These are phyloP conservation scores for Danaus chrysippus DNA, from an alignment of 2,888 invertebrate genomes.

Conservation along the genomic window DNA sequence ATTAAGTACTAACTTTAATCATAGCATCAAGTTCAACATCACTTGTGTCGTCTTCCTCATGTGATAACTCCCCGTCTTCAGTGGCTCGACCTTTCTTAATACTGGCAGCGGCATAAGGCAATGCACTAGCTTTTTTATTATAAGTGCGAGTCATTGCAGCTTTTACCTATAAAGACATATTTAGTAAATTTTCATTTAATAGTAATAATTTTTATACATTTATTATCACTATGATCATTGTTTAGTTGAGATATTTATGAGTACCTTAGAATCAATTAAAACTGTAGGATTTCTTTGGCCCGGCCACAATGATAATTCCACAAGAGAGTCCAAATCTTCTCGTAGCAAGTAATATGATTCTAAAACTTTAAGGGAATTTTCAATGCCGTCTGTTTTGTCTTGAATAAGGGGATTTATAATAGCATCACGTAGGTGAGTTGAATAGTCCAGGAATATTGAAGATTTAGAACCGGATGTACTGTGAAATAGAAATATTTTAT, in stretches of 20 bases:
- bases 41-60: slow-evolving; percentile 71
- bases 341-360: slow-evolving; percentile 91
- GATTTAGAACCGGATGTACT: slow-evolving; percentile 90
- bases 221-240: too few relatives aligned
- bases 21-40: slow-evolving; percentile 85
- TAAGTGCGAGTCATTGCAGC: slow-evolving; percentile 95
- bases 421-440: slow-evolving; percentile 86
- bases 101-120: slow-evolving; percentile 86
- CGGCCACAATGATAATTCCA: slow-evolving; percentile 93
- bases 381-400: slow-evolving; percentile 85
- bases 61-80: slow-evolving; percentile 55
- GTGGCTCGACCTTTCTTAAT: slow-evolving; percentile 78
- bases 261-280: slow-evolving; percentile 85
- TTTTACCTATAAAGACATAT: slow-evolving; percentile 81
- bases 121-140: slow-evolving; percentile 89
- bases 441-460: slow-evolving; percentile 92
- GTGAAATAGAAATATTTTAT: slow-evolving; percentile 28
- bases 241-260: too few relatives aligned
- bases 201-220: too few relatives aligned
- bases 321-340: slow-evolving; percentile 94
- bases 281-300: slow-evolving; percentile 87
- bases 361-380: slow-evolving; percentile 84
- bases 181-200: too few relatives aligned
- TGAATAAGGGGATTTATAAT: slow-evolving; percentile 88
- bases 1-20: slow-evolving; percentile 81